Percentiles rank a stretch among this genome's conserved stretches.
These are phyloP conservation scores for Anguilla pacifica DNA, from an alignment of 2,797 vertebrate genomes.

Conservation along the genomic window DNA sequence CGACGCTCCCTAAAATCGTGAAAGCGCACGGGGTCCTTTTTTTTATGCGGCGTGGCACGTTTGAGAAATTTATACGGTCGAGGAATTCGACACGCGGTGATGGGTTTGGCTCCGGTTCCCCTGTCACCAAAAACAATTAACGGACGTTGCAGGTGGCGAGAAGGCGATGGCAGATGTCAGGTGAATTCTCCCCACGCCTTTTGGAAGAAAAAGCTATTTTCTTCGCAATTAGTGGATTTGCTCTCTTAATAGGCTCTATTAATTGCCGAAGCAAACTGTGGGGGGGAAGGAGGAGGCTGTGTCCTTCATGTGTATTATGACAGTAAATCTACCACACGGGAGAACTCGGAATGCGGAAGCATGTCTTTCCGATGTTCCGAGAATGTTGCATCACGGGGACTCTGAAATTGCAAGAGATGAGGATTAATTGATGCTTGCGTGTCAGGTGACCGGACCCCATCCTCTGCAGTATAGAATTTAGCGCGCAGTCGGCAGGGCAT, in stretches of 20 bases:
- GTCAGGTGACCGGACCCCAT: not conserved
- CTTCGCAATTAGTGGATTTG: slow-evolving; percentile 54
- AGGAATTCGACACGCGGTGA: not conserved
- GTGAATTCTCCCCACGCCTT: slow-evolving; percentile 42
- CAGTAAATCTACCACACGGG: not conserved
- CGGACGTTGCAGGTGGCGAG: slow-evolving; percentile 36
- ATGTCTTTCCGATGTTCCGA: no score
- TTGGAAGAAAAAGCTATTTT: slow-evolving; percentile 51
- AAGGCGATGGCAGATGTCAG: slow-evolving; percentile 45
- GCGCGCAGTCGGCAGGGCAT: not conserved
- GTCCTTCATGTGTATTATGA: not conserved
- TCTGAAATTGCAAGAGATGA: not conserved
- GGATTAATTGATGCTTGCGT: not conserved
- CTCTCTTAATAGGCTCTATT: slow-evolving; percentile 55
- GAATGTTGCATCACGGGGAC: not conserved
- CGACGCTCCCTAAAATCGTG: not conserved
- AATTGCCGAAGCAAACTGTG: slow-evolving; percentile 50
- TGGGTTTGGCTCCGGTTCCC: slow-evolving; percentile 4
- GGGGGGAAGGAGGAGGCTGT: not conserved
- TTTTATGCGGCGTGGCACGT: not conserved
- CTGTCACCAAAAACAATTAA: slow-evolving; percentile 34
- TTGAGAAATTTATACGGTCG: not conserved
- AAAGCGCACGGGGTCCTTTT: not conserved
- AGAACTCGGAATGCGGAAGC: not conserved
- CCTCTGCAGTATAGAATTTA: not conserved